Evolutionary conservation across 2,113 vertebrate genomes (phyloP).

Genomic region (Rhegmatorhina hoffmannsi): DNA sequence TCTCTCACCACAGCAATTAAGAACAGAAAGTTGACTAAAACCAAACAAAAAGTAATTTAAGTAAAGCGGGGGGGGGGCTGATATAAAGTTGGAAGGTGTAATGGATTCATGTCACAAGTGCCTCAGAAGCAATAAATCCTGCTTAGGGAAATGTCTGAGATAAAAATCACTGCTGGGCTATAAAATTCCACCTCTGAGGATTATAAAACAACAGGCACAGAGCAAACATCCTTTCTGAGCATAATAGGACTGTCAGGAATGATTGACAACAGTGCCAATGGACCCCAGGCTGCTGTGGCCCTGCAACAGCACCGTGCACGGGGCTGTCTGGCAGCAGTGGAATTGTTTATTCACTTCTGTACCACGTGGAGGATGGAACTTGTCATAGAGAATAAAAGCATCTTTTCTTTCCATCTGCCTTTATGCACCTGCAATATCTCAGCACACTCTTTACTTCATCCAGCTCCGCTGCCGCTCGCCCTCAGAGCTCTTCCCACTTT

Average conservation of each 20-base stretch:
- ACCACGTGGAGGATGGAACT: background rate
- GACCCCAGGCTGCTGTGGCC: background rate
- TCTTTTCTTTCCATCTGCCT: background rate
- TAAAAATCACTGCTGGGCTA: conserved; percentile 30
- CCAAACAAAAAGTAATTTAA: background rate
- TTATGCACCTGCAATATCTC: background rate
- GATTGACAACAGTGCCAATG: conserved; percentile 66
- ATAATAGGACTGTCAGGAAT: conserved; percentile 51
- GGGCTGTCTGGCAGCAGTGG: background rate
- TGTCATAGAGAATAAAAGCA: background rate
- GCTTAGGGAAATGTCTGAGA: conserved; percentile 70
- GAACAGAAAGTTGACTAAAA: background rate
- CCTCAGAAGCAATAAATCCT: conserved; percentile 75
- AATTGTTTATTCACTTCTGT: background rate
- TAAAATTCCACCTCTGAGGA: conserved; percentile 71
- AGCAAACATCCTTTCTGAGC: conserved; percentile 56
- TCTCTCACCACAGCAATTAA: background rate
- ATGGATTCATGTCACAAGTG: conserved; percentile 65
- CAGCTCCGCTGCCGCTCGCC: background rate
- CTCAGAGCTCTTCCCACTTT: background rate
- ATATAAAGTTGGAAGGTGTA: conserved; percentile 35
- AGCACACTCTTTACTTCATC: background rate
- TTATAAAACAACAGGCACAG: conserved; percentile 61
- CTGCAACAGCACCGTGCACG: background rate
- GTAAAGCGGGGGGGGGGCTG: background rate